phyloP scores from a whole-genome alignment of 2,888 invertebrate genomes.

The Macrosiphum euphorbiae region DNA sequence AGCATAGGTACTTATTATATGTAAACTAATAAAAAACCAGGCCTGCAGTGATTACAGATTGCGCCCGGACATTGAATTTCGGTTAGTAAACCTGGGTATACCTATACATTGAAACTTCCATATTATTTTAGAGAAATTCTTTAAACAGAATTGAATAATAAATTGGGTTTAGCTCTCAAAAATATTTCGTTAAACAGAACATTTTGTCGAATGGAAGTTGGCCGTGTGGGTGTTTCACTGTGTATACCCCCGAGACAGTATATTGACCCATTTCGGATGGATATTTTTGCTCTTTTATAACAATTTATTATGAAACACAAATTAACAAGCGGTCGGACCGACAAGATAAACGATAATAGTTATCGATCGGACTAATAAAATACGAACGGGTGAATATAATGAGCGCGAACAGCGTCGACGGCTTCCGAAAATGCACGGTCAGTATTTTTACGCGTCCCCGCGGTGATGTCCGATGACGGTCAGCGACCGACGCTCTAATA shows the following conservation, averaged over 20 bases:
- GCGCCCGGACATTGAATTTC: not conserved
- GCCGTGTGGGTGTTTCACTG: too few relatives aligned
- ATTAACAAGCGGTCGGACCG: too few relatives aligned
- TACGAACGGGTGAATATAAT: not conserved
- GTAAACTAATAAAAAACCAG: not conserved
- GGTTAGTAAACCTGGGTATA: not conserved
- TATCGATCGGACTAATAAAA: not conserved
- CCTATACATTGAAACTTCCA: too few relatives aligned
- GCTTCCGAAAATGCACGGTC: not conserved
- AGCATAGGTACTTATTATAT: not conserved
- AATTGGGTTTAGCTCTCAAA: too few relatives aligned
- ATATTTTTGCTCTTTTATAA: too few relatives aligned
- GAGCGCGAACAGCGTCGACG: not conserved
- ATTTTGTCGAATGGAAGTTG: too few relatives aligned
- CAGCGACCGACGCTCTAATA: slow-evolving; percentile 25
- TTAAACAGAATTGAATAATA: too few relatives aligned
- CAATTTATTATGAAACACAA: too few relatives aligned
- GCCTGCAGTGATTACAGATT: not conserved
- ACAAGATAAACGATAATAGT: not conserved
- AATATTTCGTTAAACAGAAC: too few relatives aligned
- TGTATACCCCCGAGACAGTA: too few relatives aligned
- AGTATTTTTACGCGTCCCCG: not conserved
- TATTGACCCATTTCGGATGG: too few relatives aligned
- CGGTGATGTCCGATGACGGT: not conserved
- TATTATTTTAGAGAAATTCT: too few relatives aligned